phyloP scores from a whole-genome alignment of 2,113 vertebrate species.

The Prolemur simus region DNA sequence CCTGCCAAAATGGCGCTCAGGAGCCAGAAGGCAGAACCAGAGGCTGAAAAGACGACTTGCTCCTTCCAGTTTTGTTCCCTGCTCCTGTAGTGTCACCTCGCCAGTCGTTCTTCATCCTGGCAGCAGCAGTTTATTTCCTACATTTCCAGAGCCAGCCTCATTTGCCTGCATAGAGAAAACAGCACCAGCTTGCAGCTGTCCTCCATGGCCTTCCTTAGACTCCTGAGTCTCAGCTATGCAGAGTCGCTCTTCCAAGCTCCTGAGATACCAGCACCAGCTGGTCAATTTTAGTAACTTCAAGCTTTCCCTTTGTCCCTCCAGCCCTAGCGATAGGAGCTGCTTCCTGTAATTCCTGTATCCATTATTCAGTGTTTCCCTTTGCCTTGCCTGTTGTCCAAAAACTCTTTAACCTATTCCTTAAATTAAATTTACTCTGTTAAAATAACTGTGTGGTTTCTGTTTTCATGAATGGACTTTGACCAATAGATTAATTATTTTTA shows the following conservation, averaged over 20 bases:
- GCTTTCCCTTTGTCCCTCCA: not conserved
- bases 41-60: not conserved
- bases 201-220: not conserved
- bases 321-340: not conserved
- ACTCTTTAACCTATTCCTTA: not conserved
- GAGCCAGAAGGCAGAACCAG: not conserved
- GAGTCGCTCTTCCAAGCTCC: not conserved
- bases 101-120: not conserved
- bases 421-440: conserved; percentile 1
- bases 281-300: not conserved
- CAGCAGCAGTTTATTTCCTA: not conserved
- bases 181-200: not conserved
- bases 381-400: not conserved
- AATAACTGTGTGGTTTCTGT: conserved; percentile 1
- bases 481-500: not conserved
- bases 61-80: not conserved
- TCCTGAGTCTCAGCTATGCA: not conserved
- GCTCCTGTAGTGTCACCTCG: not conserved
- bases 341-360: not conserved
- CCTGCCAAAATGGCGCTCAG: not conserved
- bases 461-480: not conserved
- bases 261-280: not conserved
- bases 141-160: not conserved
- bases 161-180: not conserved
- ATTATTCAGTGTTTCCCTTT: not conserved